phyloP scores from a whole-genome alignment of 2,113 vertebrate genomes.

The Engraulis encrasicolus region DNA sequence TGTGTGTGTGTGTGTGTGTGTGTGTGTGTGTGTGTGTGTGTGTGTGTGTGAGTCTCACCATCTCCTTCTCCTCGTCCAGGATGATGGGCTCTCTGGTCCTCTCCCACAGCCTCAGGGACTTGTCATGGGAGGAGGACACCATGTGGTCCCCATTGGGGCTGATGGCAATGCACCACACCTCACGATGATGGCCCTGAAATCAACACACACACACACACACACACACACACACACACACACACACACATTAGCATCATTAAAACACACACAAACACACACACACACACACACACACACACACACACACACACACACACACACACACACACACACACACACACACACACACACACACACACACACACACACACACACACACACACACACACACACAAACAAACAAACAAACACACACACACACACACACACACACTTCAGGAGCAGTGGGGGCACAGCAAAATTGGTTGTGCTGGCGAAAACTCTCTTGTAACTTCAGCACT shows the following conservation, averaged over 20 bases:
- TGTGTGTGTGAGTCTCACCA: slow-evolving; percentile 75
- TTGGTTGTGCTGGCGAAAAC: background rate
- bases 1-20: too few species aligned
- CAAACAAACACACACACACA: too few species aligned
- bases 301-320: too few species aligned
- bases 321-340: background rate
- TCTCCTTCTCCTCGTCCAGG: slow-evolving; percentile 93
- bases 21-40: too few species aligned
- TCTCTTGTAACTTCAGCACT: background rate
- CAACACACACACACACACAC: background rate
- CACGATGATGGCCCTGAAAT: slow-evolving; percentile 89
- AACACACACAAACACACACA: background rate
- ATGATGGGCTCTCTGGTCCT: slow-evolving; percentile 92
- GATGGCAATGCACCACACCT: slow-evolving; percentile 91
- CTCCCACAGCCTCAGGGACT: slow-evolving; percentile 95
- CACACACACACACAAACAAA: too few species aligned
- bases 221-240: background rate
- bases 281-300: background rate
- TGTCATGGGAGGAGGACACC: slow-evolving; percentile 93
- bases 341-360: background rate
- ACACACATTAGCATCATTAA: background rate
- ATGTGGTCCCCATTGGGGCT: slow-evolving; percentile 94
- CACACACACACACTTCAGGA: background rate
- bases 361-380: background rate
- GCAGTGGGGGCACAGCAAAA: background rate